Percentiles rank a stretch among this genome's conserved stretches.
phyloP scores from a whole-genome alignment of 2,888 invertebrate genomes.

The Xylota segnis region DNA sequence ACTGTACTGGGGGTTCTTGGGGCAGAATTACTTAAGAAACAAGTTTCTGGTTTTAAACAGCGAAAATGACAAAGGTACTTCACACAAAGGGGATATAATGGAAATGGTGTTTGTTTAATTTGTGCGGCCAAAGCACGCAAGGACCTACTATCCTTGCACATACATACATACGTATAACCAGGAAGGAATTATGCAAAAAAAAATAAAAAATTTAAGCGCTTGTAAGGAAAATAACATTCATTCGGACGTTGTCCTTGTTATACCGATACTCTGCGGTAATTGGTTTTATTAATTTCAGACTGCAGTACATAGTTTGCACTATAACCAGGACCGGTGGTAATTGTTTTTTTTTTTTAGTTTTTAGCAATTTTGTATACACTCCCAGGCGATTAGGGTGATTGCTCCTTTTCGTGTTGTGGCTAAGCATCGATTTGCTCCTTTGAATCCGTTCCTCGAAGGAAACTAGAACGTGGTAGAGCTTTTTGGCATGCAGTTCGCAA shows the following conservation, averaged over 20 bases:
- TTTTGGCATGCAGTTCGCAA: no score
- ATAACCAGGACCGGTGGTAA: not conserved
- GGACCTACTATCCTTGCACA: not conserved
- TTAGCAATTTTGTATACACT: not conserved
- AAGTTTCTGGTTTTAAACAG: constrained; percentile 11
- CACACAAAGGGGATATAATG: constrained; percentile 50
- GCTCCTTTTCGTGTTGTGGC: no score
- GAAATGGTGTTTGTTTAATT: constrained; percentile 56
- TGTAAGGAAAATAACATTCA: constrained; percentile 16
- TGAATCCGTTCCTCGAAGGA: no score
- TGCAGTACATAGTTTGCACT: not conserved
- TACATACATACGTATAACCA: not conserved
- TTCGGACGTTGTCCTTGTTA: constrained; percentile 40
- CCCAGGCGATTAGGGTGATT: no score
- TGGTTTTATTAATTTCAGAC: not conserved
- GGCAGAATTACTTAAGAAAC: constrained; percentile 7
- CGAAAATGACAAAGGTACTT: constrained; percentile 29
- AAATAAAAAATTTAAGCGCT: not conserved
- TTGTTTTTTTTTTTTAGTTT: not conserved
- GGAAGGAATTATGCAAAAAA: constrained; percentile 19
- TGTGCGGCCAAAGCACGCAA: constrained; percentile 35
- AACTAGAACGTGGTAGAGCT: no score
- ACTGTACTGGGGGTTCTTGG: not conserved
- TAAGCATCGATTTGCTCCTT: no score
- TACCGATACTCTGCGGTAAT: not conserved